These are phyloP conservation scores for Mola mola DNA, from an alignment of 2,113 vertebrate species.

Conservation along the genomic window DNA sequence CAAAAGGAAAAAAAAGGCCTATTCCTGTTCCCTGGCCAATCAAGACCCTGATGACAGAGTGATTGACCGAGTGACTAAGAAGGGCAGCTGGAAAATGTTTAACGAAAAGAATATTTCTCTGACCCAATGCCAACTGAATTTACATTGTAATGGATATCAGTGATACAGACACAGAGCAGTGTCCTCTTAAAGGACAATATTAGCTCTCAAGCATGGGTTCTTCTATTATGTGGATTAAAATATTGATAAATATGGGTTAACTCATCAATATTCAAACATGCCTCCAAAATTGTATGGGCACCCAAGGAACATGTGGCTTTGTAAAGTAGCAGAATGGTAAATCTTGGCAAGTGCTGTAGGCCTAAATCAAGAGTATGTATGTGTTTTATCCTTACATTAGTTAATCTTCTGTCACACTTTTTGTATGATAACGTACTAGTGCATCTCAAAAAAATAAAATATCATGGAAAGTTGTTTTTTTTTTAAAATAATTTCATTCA, in stretches of 20 bases:
- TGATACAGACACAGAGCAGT: background rate
- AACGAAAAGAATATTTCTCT: background rate
- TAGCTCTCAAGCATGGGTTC: background rate
- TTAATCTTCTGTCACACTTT: no score
- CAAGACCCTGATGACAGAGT: background rate
- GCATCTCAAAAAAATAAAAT: no score
- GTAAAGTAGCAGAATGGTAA: background rate
- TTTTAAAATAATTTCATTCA: no score
- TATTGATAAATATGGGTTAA: no score
- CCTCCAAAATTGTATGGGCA: background rate
- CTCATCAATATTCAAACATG: no score
- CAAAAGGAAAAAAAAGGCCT: background rate
- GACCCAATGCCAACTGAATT: no score
- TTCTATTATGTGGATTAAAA: no score
- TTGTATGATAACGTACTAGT: no score
- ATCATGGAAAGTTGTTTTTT: no score
- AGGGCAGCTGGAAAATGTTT: background rate
- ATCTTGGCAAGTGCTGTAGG: no score
- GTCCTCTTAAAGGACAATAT: background rate
- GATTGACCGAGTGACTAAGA: background rate
- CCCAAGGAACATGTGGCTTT: background rate
- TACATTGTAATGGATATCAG: background rate
- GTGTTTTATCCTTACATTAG: no score
- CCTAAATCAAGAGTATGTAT: no score
- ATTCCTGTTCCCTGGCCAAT: background rate